A percentile compares a stretch with the other conserved stretches of the same genome.
These are phyloP conservation scores for Odontocolon sp. DNA, from an alignment of 2,888 invertebrate genomes.

Conservation along the genomic window DNA sequence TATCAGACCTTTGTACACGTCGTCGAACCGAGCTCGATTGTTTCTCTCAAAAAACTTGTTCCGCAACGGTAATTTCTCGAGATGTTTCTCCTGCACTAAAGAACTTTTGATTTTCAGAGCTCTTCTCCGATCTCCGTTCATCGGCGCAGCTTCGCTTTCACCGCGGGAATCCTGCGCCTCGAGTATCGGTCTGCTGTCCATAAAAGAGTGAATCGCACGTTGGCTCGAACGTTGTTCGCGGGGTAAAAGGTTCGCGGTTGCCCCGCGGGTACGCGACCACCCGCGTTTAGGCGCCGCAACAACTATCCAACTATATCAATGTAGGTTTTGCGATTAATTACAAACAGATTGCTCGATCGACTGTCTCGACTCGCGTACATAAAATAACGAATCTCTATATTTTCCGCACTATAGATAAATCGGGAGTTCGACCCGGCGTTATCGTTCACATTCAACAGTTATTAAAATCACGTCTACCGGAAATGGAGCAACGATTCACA, in stretches of 20 bases:
- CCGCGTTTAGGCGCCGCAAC: not conserved
- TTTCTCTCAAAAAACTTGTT: not conserved
- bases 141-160: constrained; percentile 52
- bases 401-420: no score
- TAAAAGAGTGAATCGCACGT: constrained; percentile 14
- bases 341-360: no score
- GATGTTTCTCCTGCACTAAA: not conserved
- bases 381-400: constrained; percentile 34
- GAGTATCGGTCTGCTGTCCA: not conserved
- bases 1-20: not conserved
- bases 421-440: no score
- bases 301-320: not conserved
- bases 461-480: constrained; percentile 46
- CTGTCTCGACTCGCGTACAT: no score
- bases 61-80: no score
- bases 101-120: constrained; percentile 39
- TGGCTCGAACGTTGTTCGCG: not conserved
- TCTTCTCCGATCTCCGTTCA: constrained; percentile 19
- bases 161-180: constrained; percentile 52
- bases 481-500: constrained; percentile 45
- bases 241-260: not conserved
- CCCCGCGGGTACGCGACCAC: not conserved
- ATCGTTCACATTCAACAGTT: no score
- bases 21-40: not conserved
- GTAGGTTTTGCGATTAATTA: constrained; percentile 27